Conservation (phyloP, 35 echinoderm and acorn worm genomes). For the Stichopus chloronotus region DNA sequence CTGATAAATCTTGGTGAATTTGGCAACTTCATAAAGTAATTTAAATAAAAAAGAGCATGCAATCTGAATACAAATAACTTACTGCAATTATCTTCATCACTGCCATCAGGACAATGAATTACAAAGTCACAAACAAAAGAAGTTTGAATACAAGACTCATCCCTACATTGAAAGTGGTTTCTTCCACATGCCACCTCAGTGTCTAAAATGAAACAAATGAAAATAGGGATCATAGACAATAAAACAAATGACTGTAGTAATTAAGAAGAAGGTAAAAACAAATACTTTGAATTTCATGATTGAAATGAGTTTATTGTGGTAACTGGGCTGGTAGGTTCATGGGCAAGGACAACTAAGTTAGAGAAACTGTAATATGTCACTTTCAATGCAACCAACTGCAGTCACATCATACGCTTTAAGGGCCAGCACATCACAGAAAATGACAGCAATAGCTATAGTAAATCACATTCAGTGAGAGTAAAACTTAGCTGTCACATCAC, state of each 20-base stretch:
- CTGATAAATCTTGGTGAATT: neutral
- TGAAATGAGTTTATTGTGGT: no score
- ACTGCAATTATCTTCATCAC: constrained; percentile 40
- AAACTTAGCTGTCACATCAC: no score
- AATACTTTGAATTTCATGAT: neutral
- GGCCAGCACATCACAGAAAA: no score
- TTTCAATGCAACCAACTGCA: no score
- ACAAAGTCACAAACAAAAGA: constrained; percentile 50
- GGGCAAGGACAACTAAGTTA: no score
- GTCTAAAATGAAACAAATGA: neutral
- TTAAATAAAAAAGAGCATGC: neutral
- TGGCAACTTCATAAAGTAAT: neutral
- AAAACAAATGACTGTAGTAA: neutral
- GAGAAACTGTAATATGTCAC: no score
- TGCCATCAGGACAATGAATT: constrained; percentile 1
- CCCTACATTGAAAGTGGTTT: constrained; percentile 24
- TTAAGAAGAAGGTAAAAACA: neutral
- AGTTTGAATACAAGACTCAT: constrained; percentile 21
- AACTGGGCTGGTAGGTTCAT: no score
- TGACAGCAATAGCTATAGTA: no score
- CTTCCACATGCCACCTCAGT: neutral
- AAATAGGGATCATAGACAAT: neutral
- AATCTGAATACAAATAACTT: neutral
- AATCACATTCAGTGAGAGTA: no score
- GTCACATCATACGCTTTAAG: no score